These are phyloP conservation scores for Colius striatus DNA, from an alignment of 2,113 vertebrate species.

Conservation along the genomic window DNA sequence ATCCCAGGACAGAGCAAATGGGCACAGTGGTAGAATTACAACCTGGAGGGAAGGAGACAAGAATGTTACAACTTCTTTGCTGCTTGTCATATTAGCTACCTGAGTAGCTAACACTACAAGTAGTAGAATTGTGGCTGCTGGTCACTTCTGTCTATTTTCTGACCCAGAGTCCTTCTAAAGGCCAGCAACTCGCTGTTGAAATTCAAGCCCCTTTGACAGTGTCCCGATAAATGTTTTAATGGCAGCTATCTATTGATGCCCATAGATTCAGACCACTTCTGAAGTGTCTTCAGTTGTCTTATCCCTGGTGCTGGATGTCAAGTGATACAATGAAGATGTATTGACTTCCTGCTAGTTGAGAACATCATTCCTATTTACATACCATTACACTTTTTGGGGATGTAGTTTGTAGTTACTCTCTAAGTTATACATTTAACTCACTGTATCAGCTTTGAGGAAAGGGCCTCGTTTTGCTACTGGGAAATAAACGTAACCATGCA, in stretches of 20 bases:
- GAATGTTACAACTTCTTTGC: not conserved
- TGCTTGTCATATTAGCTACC: not conserved
- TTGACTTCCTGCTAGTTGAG: not conserved
- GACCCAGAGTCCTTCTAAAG: not conserved
- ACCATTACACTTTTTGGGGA: accelerated
- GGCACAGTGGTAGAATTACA: not conserved
- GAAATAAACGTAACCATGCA: not conserved
- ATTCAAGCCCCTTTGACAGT: not conserved
- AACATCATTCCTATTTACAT: not conserved
- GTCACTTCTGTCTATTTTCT: not conserved
- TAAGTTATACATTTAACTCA: not conserved
- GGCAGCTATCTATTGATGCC: not conserved
- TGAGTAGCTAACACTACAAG: no score
- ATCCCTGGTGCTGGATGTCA: not conserved
- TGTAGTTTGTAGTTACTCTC: accelerated
- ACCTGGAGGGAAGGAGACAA: not conserved
- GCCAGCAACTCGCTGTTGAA: not conserved
- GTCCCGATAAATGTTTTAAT: not conserved
- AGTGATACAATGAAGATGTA: not conserved
- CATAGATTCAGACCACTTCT: not conserved
- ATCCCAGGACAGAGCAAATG: conserved; percentile 2
- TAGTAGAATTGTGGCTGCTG: not conserved
- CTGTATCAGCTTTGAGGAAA: not conserved
- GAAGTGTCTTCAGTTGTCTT: not conserved
- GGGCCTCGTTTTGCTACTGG: accelerated